Evolutionary conservation across 1,140 invertebrate genomes (phyloP), one percentile per base, ranked within the genome.

Genomic region (Maniola jurtina): DNA sequence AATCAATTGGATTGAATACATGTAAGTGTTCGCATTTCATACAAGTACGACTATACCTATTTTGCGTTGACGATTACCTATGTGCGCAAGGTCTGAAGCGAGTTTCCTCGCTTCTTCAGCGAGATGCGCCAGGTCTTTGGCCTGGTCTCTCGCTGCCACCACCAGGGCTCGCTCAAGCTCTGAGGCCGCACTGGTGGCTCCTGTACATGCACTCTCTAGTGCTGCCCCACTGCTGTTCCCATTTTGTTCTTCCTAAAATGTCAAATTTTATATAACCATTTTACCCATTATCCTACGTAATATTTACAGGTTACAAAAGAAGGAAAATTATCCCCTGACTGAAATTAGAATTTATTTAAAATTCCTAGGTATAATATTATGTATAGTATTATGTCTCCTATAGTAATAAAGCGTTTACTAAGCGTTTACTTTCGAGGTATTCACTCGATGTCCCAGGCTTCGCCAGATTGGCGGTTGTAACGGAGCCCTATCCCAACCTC

Each of bases 31-130:
- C 75, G 76, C 77, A 61, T 54, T 64, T 56, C 45, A 76, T 74
- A 71, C 54, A 76, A 77, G 68, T 66, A 71, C 63, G 62, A 72
- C 79, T 79, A 76, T 84, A 84, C 81, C 81, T 84, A 84, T 73
- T 73, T 76, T 80, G 73, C 80, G 75, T 75, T 76, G 78, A 65
- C 65, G 77, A 73, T 86, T 84, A 89, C 87, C 87, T 88, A 89
- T 86, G 76, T 89, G 84, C 72, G 88, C 85, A 69, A 91, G 84
- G 80, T 91, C 89, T 52, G 88, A 75, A 47, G 89, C 91, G 60
- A 90, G 85, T 57, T 84, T 80, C 45, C 89, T 81, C 40, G 91
- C 89, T 38, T 89, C 87, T 50, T 88, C 87, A 14, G 88, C 91
- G 9, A 90, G 82, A 3, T 87, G 87, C 8, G 86, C 83, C 25